A percentile compares a stretch with the other conserved stretches of the same genome.
phyloP scores from a whole-genome alignment of 2,113 vertebrate genomes.

The Pogonocichla stellata region DNA sequence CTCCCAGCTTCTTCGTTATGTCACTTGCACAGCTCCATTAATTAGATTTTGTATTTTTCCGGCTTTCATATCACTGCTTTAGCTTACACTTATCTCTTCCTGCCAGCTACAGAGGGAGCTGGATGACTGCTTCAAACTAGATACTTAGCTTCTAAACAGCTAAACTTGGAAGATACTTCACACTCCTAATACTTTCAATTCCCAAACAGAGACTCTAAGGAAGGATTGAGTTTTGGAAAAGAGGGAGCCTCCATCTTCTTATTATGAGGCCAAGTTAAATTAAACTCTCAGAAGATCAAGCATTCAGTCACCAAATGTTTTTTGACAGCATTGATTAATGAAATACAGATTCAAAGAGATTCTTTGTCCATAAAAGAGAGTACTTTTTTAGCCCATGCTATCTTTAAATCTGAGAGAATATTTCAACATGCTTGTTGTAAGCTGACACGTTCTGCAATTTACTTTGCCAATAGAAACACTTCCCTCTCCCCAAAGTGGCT shows the following conservation, averaged over 20 bases:
- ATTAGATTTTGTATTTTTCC: constrained; percentile 11
- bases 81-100: constrained; percentile 19
- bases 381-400: background rate
- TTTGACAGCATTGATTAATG: background rate
- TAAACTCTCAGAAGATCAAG: background rate
- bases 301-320: background rate
- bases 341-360: constrained; percentile 1
- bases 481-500: background rate
- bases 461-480: background rate
- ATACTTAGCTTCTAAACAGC: background rate
- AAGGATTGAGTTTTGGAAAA: background rate
- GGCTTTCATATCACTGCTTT: background rate
- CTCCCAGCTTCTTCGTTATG: background rate
- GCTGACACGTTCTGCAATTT: background rate
- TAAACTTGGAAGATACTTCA: constrained; percentile 1
- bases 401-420: background rate
- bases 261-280: background rate
- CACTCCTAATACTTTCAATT: background rate
- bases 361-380: background rate
- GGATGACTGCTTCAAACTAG: constrained; percentile 9
- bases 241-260: background rate
- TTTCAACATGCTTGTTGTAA: background rate
- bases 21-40: background rate
- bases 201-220: background rate
- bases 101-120: constrained; percentile 43